A percentile compares a stretch with the other conserved stretches of the same genome.
These are phyloP conservation scores for Motacilla tschutschensis DNA, from an alignment of 2,113 vertebrate species.

Conservation along the genomic window DNA sequence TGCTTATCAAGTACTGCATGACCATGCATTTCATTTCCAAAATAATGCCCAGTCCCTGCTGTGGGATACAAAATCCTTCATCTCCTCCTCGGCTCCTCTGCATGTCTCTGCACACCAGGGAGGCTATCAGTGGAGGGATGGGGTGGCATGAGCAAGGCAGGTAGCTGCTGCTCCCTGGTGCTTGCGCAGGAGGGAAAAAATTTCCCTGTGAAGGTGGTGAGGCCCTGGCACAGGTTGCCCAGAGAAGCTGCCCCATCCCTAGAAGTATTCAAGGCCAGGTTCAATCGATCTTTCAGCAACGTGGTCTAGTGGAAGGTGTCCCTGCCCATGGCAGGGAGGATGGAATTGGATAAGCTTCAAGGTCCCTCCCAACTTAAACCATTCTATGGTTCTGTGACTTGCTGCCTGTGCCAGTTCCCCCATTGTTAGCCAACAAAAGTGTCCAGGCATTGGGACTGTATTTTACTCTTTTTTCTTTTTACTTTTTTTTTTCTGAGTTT, in stretches of 20 bases:
- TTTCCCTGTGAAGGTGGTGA: neutral
- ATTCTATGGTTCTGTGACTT: neutral
- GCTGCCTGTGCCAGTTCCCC: neutral
- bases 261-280: neutral
- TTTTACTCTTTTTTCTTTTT: neutral
- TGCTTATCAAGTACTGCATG: neutral
- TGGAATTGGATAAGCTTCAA: neutral
- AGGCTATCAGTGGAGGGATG: neutral
- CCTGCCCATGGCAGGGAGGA: neutral
- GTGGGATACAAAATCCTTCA: neutral
- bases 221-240: neutral
- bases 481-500: slow-evolving; percentile 40
- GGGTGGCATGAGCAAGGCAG: neutral
- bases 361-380: neutral
- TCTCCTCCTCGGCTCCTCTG: neutral
- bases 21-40: neutral
- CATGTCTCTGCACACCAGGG: neutral
- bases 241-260: neutral
- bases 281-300: neutral
- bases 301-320: neutral
- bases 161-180: neutral
- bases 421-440: neutral
- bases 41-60: neutral
- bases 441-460: neutral
- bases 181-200: neutral